Evolutionary conservation across 1,140 invertebrate genomes (phyloP), one percentile per base, ranked within the genome.

Genomic region (Sitobion miscanthi): DNA sequence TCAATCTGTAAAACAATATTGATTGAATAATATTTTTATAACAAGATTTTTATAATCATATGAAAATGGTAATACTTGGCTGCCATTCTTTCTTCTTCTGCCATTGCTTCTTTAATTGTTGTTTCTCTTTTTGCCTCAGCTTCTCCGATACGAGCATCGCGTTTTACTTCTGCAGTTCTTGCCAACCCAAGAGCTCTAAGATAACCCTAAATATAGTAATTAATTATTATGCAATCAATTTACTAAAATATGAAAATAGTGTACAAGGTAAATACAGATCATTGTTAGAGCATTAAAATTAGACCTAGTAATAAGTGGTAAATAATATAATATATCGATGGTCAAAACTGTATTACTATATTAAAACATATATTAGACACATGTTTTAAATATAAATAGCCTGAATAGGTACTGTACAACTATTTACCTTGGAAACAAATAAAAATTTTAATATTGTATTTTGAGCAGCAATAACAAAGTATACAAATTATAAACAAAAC

Each of bases 1-100:
- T 95, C 94, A 98, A 98, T 93, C 97, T 96, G 89, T 69, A 89
- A 94, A 94, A 94, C 90, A 93, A 94, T 77, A 94, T 57, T 14
- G n/a, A 91, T 47, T 54, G 23, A 11, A 45, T 45, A 62, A 69
- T 25, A 21, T 38, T 21, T 85, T 87, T 49, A 30, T 42, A 42
- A 42, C 42, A 25, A 47, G 62, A 47, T 92, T 45, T 87, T 42
- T 30, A n/a, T 69, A 69, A 69, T 14, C 7, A 77, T 54, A 87
- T 54, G 52, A 91, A 23, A n/a, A 91, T 47, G 9, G 35, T 21
- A 20, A 93, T 93, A 95, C 95, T 94, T 94, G 0, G 97, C 96
- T 5, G 98, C 98, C 98, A 99, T 99, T 83, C 98, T 96, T 95
- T 99, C 98, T 95, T 99, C 98, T 95, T 99, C 99, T 1, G 99